Base-by-base conservation (phyloP, 2,888 invertebrate genomes). In the Gisinianus flammeolus region DNA sequence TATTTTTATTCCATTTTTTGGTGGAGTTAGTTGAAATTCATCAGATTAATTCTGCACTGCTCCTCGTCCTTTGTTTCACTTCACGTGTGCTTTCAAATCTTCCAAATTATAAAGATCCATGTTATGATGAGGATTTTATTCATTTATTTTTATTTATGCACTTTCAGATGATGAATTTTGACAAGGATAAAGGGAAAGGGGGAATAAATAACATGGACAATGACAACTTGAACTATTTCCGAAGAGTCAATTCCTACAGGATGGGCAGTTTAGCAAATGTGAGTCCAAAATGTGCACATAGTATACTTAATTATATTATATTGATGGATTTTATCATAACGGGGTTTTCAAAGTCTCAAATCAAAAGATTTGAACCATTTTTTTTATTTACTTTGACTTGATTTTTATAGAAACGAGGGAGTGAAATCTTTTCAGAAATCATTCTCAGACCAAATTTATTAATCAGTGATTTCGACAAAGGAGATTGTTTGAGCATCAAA, bases 401-500 rank as follows among this genome's bases (percentile, higher is more conserved):
- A 6, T 44, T 6, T 44, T 44, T 33, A 19, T 12, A 44, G 12
- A 54, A 54, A 30, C 71, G 72, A 33, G 75, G 77, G 10, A 79
- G 75, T 44, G 79, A 80, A n/a, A 66, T 77, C 0, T 70, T 79
- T 56, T 80, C 80, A 26, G 80, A 79, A 44, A 74, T 80, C n/a
- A 35, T 80, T n/a, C 33, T 80, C 24, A 77, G 33, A 28, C 80
- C 80, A 8, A 70, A 28, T 68, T 67, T 77, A 1, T 64, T 80
- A 24, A 72, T 79, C 16, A 54, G 33, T 12, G 79, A 74, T 24
- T 71, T 56, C n/a, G 75, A 79, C 28, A 75, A 80, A 26, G 70
- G 70, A n/a, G 75, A 75, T n/a, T n/a, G n/a, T n/a, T 19, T 26
- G 28, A 67, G 67, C 30, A 67, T 30, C 28, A 69, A 24, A 44